Base-by-base conservation (phyloP, 2,113 vertebrate genomes). In the Datnioides undecimradiatus region DNA sequence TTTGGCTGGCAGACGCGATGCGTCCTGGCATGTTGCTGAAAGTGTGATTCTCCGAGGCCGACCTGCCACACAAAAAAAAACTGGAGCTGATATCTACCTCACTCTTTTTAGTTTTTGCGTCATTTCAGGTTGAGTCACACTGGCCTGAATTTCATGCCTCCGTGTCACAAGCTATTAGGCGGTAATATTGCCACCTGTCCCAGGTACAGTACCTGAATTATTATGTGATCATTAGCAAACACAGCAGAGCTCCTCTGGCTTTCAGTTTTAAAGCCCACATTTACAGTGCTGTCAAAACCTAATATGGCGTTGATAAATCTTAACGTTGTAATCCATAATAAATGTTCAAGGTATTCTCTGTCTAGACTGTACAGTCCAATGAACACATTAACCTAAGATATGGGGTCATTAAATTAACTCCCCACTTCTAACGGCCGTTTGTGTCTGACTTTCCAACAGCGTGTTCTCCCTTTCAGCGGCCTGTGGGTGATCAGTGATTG, bases 11-110 rank as follows among this genome's bases (percentile, higher is more conserved):
- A 91, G 87, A 91, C 68, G 66, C 79, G 79, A 92, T 91, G 80
- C 29, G 52, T 86, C 80, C 75, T 93, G 91, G 91, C 91, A 89
- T 87, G 80, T 85, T 84, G 88, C 88, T 90, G 71, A 86, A 91
- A 90, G 87, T 90, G 90, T 80, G 90, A 87, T 89, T 88, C 84
- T 92, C 85, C 17, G 68, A 90, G 84, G 84, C 82, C 52, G 43
- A 89, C 79, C 86, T 83, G 59, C 75, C 79, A n/a, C 85, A 51
- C 49, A 63, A 27, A 55, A 19, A 46, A 66, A 81, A 38, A 67
- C 8, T 16, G 0, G 27, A 80, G 55, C 70, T 25, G 63, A 83
- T 70, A 66, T 73, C 76, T 25, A 46, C 64, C 64, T 90, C 51
- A 31, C 48, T 40, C 57, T 76, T 49, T 51, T 72, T 51, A 67